A percentile compares a stretch with the other conserved stretches of the same genome.
Evolutionary conservation across 2,797 vertebrate species (phyloP).

Genomic region (Artibeus lituratus): DNA sequence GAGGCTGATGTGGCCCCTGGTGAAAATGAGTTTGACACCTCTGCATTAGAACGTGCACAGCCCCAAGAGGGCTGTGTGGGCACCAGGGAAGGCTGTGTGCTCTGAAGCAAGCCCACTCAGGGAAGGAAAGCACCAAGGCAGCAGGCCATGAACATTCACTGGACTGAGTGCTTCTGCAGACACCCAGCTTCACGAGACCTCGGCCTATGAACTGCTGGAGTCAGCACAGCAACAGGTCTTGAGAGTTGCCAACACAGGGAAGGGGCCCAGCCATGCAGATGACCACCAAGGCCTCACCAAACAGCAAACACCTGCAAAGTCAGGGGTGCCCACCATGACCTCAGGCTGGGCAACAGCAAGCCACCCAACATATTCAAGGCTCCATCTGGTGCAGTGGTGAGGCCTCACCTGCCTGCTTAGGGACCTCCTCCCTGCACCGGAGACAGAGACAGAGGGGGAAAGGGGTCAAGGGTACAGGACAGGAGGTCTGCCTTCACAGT

Average conservation of each 20-base stretch:
- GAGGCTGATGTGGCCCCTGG: too few species aligned
- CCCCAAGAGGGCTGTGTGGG: background rate
- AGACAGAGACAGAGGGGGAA: background rate
- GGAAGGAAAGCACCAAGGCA: background rate
- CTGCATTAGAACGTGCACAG: background rate
- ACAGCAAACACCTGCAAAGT: background rate
- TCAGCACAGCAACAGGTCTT: background rate
- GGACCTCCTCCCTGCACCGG: background rate
- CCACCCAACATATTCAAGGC: background rate
- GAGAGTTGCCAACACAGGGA: background rate
- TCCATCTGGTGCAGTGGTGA: background rate
- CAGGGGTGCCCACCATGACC: background rate
- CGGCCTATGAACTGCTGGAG: background rate
- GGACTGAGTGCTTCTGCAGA: background rate
- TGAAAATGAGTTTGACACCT: too few species aligned
- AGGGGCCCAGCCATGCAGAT: background rate
- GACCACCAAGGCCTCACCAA: background rate
- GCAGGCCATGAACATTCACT: background rate
- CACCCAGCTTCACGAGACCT: background rate
- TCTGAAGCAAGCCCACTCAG: background rate
- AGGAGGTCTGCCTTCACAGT: background rate
- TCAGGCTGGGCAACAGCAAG: background rate
- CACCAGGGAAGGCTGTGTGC: fast-evolving
- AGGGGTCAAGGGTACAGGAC: background rate
- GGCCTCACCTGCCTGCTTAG: background rate